Evolutionary conservation across 2,888 invertebrate genomes (phyloP).

Genomic region (Archaeoteleia sp.): DNA sequence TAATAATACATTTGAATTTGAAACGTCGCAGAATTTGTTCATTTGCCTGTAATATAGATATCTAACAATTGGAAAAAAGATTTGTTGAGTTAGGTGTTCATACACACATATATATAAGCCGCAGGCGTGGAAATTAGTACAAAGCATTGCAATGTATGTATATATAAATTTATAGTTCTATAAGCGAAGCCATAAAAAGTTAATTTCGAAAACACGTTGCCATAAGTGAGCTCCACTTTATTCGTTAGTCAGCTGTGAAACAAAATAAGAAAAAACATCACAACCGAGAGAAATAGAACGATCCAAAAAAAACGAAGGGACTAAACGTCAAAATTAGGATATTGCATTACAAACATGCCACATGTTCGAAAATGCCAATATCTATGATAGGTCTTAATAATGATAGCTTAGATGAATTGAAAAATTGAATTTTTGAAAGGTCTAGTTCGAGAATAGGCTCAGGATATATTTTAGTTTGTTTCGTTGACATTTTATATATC

Average conservation of each 20-base stretch:
- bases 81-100: too few species aligned
- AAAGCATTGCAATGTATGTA: too few species aligned
- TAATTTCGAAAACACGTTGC: not conserved
- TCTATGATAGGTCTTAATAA: not conserved
- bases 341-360: too few species aligned
- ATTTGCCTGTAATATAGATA: too few species aligned
- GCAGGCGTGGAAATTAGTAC: too few species aligned
- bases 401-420: constrained; percentile 12
- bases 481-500: constrained; percentile 42
- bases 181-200: not conserved
- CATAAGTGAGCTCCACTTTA: not conserved
- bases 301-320: not conserved
- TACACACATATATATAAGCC: too few species aligned
- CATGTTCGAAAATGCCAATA: too few species aligned
- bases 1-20: too few species aligned
- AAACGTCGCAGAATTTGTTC: too few species aligned
- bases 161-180: too few species aligned
- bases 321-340: not conserved
- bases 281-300: not conserved
- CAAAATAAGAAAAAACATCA: not conserved
- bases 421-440: constrained; percentile 43
- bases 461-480: too few species aligned
- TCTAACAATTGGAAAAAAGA: too few species aligned
- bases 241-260: not conserved
- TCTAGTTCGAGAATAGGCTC: constrained; percentile 14